Evolutionary conservation across 2,113 vertebrate species (phyloP), one percentile per base, ranked within the genome.

Genomic region (Dicaeum eximium): DNA sequence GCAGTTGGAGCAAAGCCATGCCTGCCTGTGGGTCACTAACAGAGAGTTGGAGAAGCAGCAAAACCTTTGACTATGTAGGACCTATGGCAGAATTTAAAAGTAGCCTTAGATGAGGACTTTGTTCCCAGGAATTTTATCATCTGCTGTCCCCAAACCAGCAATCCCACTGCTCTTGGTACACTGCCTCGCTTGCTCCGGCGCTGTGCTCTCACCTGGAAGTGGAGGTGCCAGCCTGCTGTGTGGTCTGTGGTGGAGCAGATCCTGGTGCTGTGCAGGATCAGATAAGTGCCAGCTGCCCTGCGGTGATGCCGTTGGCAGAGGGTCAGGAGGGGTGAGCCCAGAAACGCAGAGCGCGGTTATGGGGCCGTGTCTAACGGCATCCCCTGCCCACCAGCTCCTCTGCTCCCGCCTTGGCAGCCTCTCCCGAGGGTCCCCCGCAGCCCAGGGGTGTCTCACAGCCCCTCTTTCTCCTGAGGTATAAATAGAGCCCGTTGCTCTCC

Each of bases 81-180:
- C 13, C 33, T 72, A 27, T n/a, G 25, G 72, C 50, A 82, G 74
- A 38, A 37, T 83, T n/a, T 35, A 35, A 61, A 60, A 69, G 69
- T 27, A 64, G 44, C 69, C 35, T 28, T 27, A 35, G 37, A 1
- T 3, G 19, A 37, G 40, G 80, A 35, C 17, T 73, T 57, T 11
- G 9, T 58, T 86, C 54, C 54, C 13, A 67, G 27, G 62, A 77
- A 14, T 69, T 80, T 72, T 33, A 10, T n/a, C 54, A 20, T 28
- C 31, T 80, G 37, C 42, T 74, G 45, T 48, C 69, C 42, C 38
- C 58, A 33, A 4, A 25, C 9, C 48, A 38, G 61, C 62, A 53
- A 33, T 30, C 66, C 45, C 82, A 3, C 62, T 5, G 3, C 6
- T 38, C 33, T 24, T 0, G 0, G 33, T 17, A 1, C 0, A 0